A percentile compares a stretch with the other conserved stretches of the same genome.
These are phyloP conservation scores for Tetramorium parvispinum DNA, from an alignment of 1,140 invertebrate species.

Conservation along the genomic window DNA sequence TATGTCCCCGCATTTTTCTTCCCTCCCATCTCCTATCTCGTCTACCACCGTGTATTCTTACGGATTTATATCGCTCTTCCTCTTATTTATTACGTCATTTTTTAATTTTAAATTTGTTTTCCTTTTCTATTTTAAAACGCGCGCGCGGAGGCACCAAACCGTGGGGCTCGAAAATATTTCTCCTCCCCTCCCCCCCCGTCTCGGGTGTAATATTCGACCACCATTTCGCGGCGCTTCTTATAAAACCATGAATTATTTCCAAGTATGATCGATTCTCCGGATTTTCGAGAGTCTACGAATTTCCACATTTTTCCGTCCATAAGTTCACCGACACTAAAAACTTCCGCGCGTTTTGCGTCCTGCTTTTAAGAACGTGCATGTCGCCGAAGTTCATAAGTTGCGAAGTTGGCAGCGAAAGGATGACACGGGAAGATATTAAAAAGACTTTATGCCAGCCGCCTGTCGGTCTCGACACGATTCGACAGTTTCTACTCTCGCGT, in stretches of 20 bases:
- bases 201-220: neutral
- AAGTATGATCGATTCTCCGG: neutral
- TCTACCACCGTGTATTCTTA: neutral
- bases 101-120: slow-evolving; percentile 14
- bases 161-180: too few relatives aligned
- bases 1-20: slow-evolving; percentile 26
- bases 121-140: too few relatives aligned
- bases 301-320: slow-evolving; percentile 14
- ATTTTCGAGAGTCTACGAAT: neutral
- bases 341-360: slow-evolving; percentile 37
- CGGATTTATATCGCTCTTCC: slow-evolving; percentile 5
- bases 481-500: slow-evolving; percentile 47
- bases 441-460: slow-evolving; percentile 59
- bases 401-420: slow-evolving; percentile 56
- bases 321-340: slow-evolving; percentile 39
- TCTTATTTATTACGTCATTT: slow-evolving; percentile 19
- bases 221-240: neutral
- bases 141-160: too few relatives aligned
- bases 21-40: neutral
- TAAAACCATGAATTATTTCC: neutral
- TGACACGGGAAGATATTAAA: slow-evolving; percentile 61
- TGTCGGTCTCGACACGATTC: slow-evolving; percentile 51
- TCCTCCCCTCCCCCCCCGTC: too few relatives aligned
- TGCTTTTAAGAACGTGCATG: slow-evolving; percentile 46
- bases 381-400: slow-evolving; percentile 60